Base-by-base conservation (phyloP, 1,140 invertebrate genomes). In the Cydia splendana region DNA sequence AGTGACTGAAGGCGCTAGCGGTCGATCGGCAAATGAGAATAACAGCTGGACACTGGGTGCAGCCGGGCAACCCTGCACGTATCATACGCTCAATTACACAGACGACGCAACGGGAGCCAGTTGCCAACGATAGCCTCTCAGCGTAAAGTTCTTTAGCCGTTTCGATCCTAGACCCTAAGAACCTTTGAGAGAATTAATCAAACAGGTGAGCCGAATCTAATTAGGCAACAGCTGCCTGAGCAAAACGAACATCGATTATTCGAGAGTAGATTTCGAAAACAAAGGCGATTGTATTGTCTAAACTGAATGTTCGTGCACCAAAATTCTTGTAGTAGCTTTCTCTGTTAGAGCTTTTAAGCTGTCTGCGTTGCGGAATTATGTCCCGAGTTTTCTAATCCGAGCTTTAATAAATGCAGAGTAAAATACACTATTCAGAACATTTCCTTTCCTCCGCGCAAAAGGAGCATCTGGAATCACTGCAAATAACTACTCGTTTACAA, bases 51-150 rank as follows among this genome's bases (percentile, higher is more conserved):
- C 80, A 81, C 77, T 84, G 82, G 81, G 78, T 82, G 79, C 86
- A 88, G 84, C 79, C 84, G 87, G 84, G 75, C 85, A 88, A 77
- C 82, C 82, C 76, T 79, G 75, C 69, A 75, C 81, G 83, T 83
- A 88, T 90, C 84, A 87, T 80, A 89, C 85, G 87, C 84, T 87
- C 87, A 88, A 90, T 88, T 89, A 87, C 84, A 88, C 85, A 65
- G 78, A 78, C 82, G 75, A 82, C 78, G 77, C 69, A 76, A 74
- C 73, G 42, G 38, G 12, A 48, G 57, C 45, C 51, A 62, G 75
- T 77, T 75, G 48, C 77, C 78, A 79, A 62, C 77, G 71, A 79
- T 53, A 71, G 34, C 38, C n/a, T 18, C 67, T 67, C 57, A 67
- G 30, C 18, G 13, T 18, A 42, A 71, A 62, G 57, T 62, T 62